These are phyloP conservation scores for Trachelus tabidus DNA, from an alignment of 2,888 invertebrate genomes.

Conservation along the genomic window DNA sequence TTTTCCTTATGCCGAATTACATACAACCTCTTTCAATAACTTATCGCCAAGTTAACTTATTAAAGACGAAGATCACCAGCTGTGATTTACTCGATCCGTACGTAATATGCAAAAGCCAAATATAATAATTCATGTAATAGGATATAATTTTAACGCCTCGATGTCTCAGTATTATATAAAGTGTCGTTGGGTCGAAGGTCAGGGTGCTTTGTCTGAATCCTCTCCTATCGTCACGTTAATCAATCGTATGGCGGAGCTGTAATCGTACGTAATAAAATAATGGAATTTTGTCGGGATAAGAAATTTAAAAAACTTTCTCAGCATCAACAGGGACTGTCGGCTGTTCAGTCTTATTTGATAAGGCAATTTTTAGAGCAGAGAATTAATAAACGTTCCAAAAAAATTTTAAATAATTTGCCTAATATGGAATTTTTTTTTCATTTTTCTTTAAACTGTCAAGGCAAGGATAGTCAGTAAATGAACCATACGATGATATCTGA, in stretches of 20 bases:
- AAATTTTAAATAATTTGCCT: background rate
- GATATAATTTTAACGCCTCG: too few relatives aligned
- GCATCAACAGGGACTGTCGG: conserved; percentile 35
- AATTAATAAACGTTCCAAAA: background rate
- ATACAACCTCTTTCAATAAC: conserved; percentile 16
- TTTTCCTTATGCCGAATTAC: conserved; percentile 30
- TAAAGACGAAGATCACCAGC: conserved; percentile 36
- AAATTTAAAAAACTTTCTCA: background rate
- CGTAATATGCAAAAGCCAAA: background rate
- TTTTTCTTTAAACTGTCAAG: background rate
- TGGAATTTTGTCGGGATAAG: background rate
- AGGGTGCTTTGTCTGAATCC: background rate
- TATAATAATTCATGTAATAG: background rate
- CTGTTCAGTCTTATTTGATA: conserved; percentile 52
- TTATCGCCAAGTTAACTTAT: conserved; percentile 20
- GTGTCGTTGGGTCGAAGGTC: background rate
- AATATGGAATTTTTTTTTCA: background rate
- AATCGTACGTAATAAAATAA: background rate
- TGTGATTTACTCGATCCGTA: background rate
- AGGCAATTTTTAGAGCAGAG: conserved; percentile 42
- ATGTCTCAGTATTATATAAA: too few relatives aligned
- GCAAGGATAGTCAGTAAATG: background rate
- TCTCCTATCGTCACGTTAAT: background rate
- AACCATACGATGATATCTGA: background rate
- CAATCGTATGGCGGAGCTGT: background rate